A percentile compares a stretch with the other conserved stretches of the same genome.
These are phyloP conservation scores for Poeciliopsis prolifica DNA, from an alignment of 2,113 vertebrate genomes.

Conservation along the genomic window DNA sequence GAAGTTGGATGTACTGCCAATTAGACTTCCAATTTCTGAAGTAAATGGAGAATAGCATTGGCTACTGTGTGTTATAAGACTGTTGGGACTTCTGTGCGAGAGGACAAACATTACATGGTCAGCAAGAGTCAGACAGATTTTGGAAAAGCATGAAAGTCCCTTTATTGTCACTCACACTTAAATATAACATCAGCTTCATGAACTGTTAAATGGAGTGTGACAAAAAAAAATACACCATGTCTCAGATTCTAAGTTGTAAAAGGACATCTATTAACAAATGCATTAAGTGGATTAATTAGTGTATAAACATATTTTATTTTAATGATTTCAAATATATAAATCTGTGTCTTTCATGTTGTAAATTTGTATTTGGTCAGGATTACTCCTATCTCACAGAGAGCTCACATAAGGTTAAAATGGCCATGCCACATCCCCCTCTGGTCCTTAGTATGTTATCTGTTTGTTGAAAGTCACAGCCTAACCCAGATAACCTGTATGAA, in stretches of 20 bases:
- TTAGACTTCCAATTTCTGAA: background rate
- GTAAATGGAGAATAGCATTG: background rate
- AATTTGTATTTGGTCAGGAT: conserved; percentile 27
- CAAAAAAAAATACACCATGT: background rate
- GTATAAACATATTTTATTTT: conserved; percentile 47
- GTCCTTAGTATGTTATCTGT: conserved; percentile 41
- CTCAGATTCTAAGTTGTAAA: conserved; percentile 2
- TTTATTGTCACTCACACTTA: conserved; percentile 49
- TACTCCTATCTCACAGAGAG: conserved; percentile 12
- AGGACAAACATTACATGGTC: conserved; percentile 14
- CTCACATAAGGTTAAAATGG: conserved; percentile 44
- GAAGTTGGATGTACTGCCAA: no score
- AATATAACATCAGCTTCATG: conserved; percentile 28
- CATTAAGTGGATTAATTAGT: conserved; percentile 29
- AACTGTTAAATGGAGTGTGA: conserved; percentile 19
- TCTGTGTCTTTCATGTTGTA: background rate
- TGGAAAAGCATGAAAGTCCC: conserved; percentile 15
- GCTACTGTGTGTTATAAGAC: background rate
- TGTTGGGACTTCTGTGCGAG: conserved; percentile 1
- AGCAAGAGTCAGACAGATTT: conserved; percentile 31
- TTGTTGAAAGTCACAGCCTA: conserved; percentile 50
- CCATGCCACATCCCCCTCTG: conserved; percentile 17
- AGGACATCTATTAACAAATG: conserved; percentile 21
- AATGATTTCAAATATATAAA: conserved; percentile 31
- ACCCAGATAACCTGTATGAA: conserved; percentile 55